These are phyloP conservation scores for Gymnothorax reevesii DNA, from an alignment of 2,797 vertebrate species.

Conservation along the genomic window DNA sequence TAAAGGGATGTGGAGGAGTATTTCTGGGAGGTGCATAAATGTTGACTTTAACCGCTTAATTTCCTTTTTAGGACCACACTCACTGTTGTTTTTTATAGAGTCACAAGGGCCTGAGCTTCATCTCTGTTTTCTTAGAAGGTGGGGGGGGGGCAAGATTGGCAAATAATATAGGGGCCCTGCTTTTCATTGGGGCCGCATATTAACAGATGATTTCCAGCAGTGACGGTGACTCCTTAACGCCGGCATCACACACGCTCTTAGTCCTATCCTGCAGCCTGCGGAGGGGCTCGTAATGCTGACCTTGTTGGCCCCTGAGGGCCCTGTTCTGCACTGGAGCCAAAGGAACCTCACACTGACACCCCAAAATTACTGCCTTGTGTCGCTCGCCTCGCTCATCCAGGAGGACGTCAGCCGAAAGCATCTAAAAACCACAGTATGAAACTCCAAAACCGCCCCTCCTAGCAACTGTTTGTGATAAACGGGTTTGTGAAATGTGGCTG, in stretches of 20 bases:
- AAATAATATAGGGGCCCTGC: constrained; percentile 43
- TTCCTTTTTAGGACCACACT: constrained; percentile 46
- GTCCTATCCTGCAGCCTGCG: constrained; percentile 29
- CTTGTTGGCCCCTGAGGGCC: constrained; percentile 33
- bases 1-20: constrained; percentile 46
- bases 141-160: neutral
- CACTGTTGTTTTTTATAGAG: constrained; percentile 37
- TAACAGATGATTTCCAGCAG: constrained; percentile 48
- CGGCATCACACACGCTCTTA: constrained; percentile 29
- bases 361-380: neutral
- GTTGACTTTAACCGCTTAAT: constrained; percentile 53
- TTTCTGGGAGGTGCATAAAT: constrained; percentile 55
- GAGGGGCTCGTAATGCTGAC: constrained; percentile 47
- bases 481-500: neutral
- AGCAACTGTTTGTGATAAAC: neutral
- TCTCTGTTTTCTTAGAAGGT: neutral
- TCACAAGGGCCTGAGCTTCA: neutral
- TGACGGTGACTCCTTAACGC: too few species aligned
- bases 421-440: neutral
- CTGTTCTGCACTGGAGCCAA: neutral
- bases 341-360: neutral
- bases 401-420: too few species aligned
- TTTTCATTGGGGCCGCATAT: constrained; percentile 48
- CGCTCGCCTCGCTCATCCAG: neutral
- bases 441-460: neutral